Evolutionary conservation across 2,797 vertebrate species (phyloP).

Genomic region (Gallirallus australis): DNA sequence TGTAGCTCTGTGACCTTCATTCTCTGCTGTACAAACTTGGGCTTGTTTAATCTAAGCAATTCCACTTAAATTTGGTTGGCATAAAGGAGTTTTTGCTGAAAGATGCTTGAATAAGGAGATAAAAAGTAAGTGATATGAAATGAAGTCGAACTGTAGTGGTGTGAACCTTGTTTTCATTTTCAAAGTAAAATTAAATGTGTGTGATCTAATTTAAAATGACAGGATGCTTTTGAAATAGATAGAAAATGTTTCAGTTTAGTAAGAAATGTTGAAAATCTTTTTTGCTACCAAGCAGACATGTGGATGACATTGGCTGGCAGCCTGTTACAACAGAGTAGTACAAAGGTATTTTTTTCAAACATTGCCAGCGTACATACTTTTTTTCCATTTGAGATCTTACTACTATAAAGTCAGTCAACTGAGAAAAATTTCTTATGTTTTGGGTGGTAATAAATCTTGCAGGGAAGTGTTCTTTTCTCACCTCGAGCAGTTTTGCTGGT

Average conservation of each 20-base stretch:
- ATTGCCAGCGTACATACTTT: neutral
- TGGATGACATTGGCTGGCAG: neutral
- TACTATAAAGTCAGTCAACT: neutral
- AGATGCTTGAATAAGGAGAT: neutral
- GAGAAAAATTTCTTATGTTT: neutral
- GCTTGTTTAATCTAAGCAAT: neutral
- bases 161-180: conserved; percentile 17
- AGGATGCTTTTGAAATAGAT: neutral
- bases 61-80: neutral
- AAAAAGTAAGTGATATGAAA: neutral
- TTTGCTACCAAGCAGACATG: neutral
- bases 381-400: neutral
- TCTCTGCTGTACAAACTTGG: neutral
- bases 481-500: neutral
- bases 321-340: neutral
- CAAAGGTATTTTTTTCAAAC: neutral
- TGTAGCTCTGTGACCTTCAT: neutral
- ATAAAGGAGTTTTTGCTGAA: neutral
- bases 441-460: neutral
- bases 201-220: neutral
- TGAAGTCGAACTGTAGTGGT: neutral
- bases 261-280: neutral
- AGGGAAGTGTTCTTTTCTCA: neutral
- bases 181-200: neutral
- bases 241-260: neutral